These are phyloP conservation scores for Melikaiella ostensackeni DNA, from an alignment of 2,888 invertebrate genomes.

Conservation along the genomic window DNA sequence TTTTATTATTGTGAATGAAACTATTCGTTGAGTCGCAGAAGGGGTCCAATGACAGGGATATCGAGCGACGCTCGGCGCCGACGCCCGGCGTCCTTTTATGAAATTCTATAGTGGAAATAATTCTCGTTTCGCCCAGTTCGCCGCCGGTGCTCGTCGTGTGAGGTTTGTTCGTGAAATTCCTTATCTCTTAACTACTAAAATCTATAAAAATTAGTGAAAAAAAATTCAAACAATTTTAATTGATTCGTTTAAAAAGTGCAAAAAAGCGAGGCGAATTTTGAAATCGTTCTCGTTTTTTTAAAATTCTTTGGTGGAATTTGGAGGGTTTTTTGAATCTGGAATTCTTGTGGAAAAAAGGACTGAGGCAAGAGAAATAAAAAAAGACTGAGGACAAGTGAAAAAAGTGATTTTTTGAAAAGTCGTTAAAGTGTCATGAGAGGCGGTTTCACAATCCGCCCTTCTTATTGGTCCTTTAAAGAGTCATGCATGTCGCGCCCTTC, in stretches of 20 bases:
- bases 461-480: constrained; percentile 75
- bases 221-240: neutral
- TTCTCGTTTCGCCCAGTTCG: constrained; percentile 61
- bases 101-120: constrained; percentile 35
- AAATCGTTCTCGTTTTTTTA: neutral
- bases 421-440: constrained; percentile 77
- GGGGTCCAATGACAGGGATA: constrained; percentile 53
- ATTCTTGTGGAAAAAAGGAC: constrained; percentile 23
- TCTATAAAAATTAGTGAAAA: neutral
- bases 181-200: neutral
- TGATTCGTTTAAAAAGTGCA: neutral
- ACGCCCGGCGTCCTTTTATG: constrained; percentile 58
- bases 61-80: constrained; percentile 69
- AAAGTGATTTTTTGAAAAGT: constrained; percentile 70
- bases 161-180: constrained; percentile 44
- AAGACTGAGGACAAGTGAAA: constrained; percentile 47
- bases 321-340: constrained; percentile 10
- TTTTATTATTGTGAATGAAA: too few relatives aligned
- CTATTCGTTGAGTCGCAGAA: constrained; percentile 21
- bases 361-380: constrained; percentile 8
- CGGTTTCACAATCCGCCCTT: constrained; percentile 77
- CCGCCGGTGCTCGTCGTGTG: constrained; percentile 60
- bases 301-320: neutral
- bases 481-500: constrained; percentile 77
- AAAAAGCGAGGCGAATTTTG: neutral